These are phyloP conservation scores for Drosophila mayaguana DNA, from an alignment of 2,888 invertebrate genomes.

Conservation along the genomic window DNA sequence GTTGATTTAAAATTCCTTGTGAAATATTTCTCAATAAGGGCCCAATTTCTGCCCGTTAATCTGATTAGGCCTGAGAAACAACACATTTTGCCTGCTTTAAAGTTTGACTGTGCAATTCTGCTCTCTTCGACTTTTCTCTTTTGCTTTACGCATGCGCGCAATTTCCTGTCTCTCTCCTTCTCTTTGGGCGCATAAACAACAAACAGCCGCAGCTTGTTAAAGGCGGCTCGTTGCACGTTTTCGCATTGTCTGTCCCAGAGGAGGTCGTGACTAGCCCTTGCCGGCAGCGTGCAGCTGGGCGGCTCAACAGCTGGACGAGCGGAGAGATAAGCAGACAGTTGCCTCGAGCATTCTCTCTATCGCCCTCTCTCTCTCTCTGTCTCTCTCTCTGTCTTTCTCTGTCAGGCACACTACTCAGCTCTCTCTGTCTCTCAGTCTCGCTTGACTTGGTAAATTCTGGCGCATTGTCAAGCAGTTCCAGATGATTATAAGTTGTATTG, in stretches of 20 bases:
- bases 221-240: conserved; percentile 55
- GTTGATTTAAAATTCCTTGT: not conserved
- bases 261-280: conserved; percentile 60
- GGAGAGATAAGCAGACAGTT: conserved; percentile 43
- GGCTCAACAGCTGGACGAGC: conserved; percentile 58
- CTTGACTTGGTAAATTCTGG: conserved; percentile 62
- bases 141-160: conserved; percentile 24
- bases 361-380: not conserved
- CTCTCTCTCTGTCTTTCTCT: not conserved
- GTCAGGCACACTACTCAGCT: not conserved
- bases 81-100: not conserved
- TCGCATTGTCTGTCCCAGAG: conserved; percentile 41
- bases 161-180: not conserved
- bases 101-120: not conserved
- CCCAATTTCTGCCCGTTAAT: not conserved
- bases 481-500: conserved; percentile 63
- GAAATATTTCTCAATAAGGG: not conserved
- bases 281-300: conserved; percentile 57
- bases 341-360: conserved; percentile 11
- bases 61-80: not conserved
- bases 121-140: conserved; percentile 18
- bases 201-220: conserved; percentile 26
- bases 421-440: conserved; percentile 13
- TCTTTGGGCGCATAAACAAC: conserved; percentile 48
- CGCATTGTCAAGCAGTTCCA: conserved; percentile 44